Evolutionary conservation across 2,797 vertebrate genomes (phyloP), one percentile per base, ranked within the genome.

Genomic region (Geotrypetes seraphini): DNA sequence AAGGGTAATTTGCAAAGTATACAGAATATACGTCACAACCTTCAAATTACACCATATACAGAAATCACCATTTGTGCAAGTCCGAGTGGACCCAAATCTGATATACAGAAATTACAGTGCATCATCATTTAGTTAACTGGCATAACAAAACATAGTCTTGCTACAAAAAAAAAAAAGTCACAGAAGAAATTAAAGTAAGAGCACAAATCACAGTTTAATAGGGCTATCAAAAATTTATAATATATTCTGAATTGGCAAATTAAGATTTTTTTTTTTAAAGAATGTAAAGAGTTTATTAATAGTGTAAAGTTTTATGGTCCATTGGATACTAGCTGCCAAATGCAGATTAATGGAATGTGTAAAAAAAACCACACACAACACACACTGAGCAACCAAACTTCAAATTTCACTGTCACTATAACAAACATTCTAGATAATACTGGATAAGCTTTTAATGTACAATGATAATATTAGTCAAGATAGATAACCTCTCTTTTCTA

Each of bases 311-410:
- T n/a, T n/a, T n/a, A n/a, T n/a, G n/a, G n/a, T n/a, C n/a, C n/a
- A n/a, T n/a, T n/a, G n/a, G 6, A 43, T 53, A 31, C 42, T 54
- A 63, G 66, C 67, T 67, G 63, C 70, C 62, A 46, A 50, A 66
- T 47, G 53, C 19, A 0, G 46, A 53, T 31, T 44, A n/a, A 33
- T 22, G 16, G 5, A n/a, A n/a, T n/a, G n/a, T n/a, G n/a, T n/a
- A n/a, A n/a, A n/a, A n/a, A n/a, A n/a, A n/a, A n/a, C n/a, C n/a
- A n/a, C n/a, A n/a, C n/a, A n/a, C n/a, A n/a, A n/a, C n/a, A n/a
- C n/a, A n/a, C n/a, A n/a, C n/a, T n/a, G n/a, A n/a, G n/a, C n/a
- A n/a, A n/a, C n/a, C n/a, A n/a, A n/a, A n/a, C n/a, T n/a, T n/a
- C n/a, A n/a, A n/a, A n/a, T n/a, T n/a, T n/a, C n/a, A n/a, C n/a